Conservation (phyloP, 1,140 invertebrate species). For the Zaprionus ghesquierei region DNA sequence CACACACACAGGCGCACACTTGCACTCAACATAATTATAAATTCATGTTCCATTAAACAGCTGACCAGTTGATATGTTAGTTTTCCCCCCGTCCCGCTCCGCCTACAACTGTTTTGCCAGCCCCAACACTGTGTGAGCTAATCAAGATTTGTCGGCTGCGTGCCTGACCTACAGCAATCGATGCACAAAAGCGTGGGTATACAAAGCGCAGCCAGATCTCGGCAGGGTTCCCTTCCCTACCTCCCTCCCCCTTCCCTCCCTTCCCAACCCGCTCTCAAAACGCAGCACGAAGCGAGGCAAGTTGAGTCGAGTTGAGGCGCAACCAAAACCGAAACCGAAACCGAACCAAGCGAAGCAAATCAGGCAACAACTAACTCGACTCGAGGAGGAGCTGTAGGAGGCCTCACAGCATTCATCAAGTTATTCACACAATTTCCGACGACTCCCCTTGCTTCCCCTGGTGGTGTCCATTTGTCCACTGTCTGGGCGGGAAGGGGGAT, state of each 20-base stretch:
- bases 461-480: constrained; percentile 3
- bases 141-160: neutral
- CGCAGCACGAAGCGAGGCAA: neutral
- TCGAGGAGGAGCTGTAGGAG: constrained; percentile 3
- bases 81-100: neutral
- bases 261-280: neutral
- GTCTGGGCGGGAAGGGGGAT: no score
- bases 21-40: neutral
- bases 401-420: constrained; percentile 65
- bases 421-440: constrained; percentile 72
- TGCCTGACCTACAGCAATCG: neutral
- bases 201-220: neutral
- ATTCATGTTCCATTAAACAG: neutral
- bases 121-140: neutral
- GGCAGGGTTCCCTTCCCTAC: neutral
- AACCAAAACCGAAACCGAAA: constrained; percentile 6
- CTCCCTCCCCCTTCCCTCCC: no score
- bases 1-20: no score
- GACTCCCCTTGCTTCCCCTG: constrained; percentile 12
- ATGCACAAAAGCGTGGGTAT: neutral
- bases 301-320: neutral
- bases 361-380: constrained; percentile 30
- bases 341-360: constrained; percentile 29
- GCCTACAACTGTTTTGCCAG: neutral
- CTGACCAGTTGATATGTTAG: neutral